A percentile compares a stretch with the other conserved stretches of the same genome.
Conservation (phyloP, 1,140 invertebrate genomes). For the Ooceraea biroi region DNA sequence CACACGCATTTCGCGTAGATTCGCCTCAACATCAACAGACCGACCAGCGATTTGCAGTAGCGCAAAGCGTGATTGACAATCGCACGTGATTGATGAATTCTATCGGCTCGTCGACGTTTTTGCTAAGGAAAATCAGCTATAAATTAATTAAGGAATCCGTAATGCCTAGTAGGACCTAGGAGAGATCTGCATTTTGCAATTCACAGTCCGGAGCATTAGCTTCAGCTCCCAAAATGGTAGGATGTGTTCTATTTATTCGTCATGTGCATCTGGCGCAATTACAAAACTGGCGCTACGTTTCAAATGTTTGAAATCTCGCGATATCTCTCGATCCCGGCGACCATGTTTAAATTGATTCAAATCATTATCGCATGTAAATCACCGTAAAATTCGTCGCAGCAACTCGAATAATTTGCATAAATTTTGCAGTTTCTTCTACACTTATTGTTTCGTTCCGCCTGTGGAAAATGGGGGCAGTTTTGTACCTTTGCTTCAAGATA, state of each 20-base stretch:
- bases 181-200: no score
- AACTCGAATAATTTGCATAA: slow-evolving; percentile 17
- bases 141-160: background rate
- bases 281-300: background rate
- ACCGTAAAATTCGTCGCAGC: background rate
- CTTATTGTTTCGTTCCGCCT: background rate
- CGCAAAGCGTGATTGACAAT: background rate
- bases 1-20: slow-evolving; percentile 53
- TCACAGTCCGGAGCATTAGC: no score
- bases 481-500: slow-evolving; percentile 73
- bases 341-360: background rate
- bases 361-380: background rate
- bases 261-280: background rate
- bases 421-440: slow-evolving; percentile 8
- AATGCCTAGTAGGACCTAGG: no score
- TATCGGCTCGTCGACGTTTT: background rate
- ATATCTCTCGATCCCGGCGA: background rate
- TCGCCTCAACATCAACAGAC: slow-evolving; percentile 58
- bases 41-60: background rate
- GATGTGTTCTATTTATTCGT: no score
- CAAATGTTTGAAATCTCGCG: background rate
- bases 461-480: slow-evolving; percentile 21
- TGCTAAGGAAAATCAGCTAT: no score
- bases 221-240: no score
- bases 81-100: background rate